Evolutionary conservation across 1,140 invertebrate species (phyloP).

Genomic region (Drosophila watanabei): DNA sequence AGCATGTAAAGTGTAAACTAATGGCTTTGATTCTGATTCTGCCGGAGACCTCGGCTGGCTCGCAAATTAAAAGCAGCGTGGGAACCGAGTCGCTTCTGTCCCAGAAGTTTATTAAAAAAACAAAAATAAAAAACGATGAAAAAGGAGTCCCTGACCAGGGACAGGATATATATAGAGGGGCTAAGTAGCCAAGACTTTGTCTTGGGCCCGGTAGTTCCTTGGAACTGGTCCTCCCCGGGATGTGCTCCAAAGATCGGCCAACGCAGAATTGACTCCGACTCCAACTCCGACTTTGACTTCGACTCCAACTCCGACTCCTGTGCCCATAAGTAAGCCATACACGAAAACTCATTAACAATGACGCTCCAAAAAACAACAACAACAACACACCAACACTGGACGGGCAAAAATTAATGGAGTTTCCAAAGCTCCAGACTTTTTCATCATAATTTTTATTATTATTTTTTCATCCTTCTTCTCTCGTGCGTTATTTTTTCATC

Average conservation of each 20-base stretch:
- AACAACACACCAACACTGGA: slow-evolving; percentile 16
- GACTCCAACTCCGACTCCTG: neutral
- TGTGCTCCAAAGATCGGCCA: slow-evolving; percentile 2
- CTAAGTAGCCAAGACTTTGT: slow-evolving; percentile 61
- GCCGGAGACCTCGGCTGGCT: slow-evolving; percentile 11
- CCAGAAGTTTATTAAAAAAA: slow-evolving; percentile 79
- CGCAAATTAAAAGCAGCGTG: slow-evolving; percentile 75
- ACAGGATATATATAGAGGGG: slow-evolving; percentile 21
- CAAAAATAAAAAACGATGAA: neutral
- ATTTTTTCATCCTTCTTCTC: slow-evolving; percentile 48
- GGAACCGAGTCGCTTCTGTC: slow-evolving; percentile 59
- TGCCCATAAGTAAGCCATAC: slow-evolving; percentile 80
- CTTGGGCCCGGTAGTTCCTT: slow-evolving; percentile 68
- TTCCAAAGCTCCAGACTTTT: slow-evolving; percentile 69
- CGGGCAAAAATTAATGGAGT: slow-evolving; percentile 79
- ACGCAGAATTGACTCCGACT: neutral
- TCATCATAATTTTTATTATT: slow-evolving; percentile 79
- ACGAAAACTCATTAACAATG: slow-evolving; percentile 85
- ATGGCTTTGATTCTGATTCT: slow-evolving; percentile 74
- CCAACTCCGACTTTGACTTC: neutral
- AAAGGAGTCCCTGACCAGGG: slow-evolving; percentile 7
- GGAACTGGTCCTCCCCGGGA: slow-evolving; percentile 59
- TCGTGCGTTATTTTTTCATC: slow-evolving; percentile 33
- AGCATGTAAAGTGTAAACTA: slow-evolving; percentile 84
- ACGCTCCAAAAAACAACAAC: slow-evolving; percentile 66